Percentiles rank a stretch among this genome's conserved stretches.
Conservation (phyloP, 2,888 invertebrate species). For the Mythimna albipuncta region DNA sequence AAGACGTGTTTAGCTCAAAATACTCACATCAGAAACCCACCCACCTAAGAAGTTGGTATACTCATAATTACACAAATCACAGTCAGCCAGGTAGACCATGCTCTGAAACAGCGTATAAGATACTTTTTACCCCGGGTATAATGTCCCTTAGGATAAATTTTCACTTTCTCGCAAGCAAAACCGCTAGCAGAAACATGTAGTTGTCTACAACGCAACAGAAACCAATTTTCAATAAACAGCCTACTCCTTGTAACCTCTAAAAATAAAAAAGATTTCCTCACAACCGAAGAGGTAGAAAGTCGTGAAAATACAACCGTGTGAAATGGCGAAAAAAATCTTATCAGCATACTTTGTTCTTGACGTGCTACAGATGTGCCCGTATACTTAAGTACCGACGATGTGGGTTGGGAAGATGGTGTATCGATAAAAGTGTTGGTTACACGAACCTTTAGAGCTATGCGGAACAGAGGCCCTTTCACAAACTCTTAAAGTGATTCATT, state of each 20-base stretch:
- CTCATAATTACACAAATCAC: no score
- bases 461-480: no score
- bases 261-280: conserved; percentile 10
- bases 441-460: neutral
- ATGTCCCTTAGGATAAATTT: no score
- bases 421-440: conserved; percentile 38
- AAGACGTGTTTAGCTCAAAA: no score
- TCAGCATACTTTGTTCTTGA: conserved; percentile 72
- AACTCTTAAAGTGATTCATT: no score
- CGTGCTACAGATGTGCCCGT: conserved; percentile 76
- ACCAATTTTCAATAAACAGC: neutral
- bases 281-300: conserved; percentile 27
- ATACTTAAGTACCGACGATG: conserved; percentile 69
- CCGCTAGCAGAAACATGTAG: neutral
- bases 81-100: no score
- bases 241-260: neutral
- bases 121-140: no score
- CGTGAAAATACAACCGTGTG: conserved; percentile 28
- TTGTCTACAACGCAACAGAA: neutral
- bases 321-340: conserved; percentile 73
- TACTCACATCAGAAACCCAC: no score
- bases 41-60: no score
- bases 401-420: conserved; percentile 44
- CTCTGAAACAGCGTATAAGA: no score
- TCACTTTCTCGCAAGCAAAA: no score